A percentile compares a stretch with the other conserved stretches of the same genome.
Conservation (phyloP, 2,888 invertebrate genomes). For the Dolomedes plantarius region DNA sequence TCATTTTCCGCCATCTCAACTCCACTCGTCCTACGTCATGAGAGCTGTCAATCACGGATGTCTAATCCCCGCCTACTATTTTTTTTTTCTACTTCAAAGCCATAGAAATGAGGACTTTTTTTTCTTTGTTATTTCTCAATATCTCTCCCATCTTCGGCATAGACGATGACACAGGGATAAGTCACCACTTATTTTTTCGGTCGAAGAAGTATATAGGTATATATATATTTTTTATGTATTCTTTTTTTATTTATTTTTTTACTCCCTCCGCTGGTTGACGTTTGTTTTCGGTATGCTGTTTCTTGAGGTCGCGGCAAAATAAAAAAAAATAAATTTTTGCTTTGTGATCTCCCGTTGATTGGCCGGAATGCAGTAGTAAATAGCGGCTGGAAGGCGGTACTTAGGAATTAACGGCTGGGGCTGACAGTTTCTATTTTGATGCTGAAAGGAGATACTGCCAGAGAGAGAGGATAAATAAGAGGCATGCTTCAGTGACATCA, state of each 20-base stretch:
- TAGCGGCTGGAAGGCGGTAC: not conserved
- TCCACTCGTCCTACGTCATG: slow-evolving; percentile 51
- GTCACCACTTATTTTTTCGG: slow-evolving; percentile 40
- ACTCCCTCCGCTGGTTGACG: not conserved
- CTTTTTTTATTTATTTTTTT: slow-evolving; percentile 10
- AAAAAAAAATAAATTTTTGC: not conserved
- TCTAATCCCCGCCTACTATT: slow-evolving; percentile 33
- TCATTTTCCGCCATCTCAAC: slow-evolving; percentile 56
- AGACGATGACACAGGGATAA: slow-evolving; percentile 29
- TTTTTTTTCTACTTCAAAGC: not conserved
- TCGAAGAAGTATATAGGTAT: not conserved
- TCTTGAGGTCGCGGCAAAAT: not conserved
- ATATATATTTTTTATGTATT: slow-evolving; percentile 3
- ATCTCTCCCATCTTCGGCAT: not conserved
- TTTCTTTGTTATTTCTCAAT: not conserved
- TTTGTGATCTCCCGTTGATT: not conserved
- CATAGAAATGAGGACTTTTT: not conserved
- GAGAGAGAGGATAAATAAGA: not conserved
- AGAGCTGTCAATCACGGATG: slow-evolving; percentile 50
- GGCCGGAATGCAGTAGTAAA: not conserved
- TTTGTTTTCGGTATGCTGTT: not conserved
- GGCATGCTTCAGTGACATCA: not conserved
- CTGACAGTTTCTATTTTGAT: slow-evolving; percentile 1
- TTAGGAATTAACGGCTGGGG: not conserved
- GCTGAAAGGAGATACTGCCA: not conserved